Evolutionary conservation across 2,113 vertebrate genomes (phyloP).

Genomic region (Porphyrio hochstetteri): DNA sequence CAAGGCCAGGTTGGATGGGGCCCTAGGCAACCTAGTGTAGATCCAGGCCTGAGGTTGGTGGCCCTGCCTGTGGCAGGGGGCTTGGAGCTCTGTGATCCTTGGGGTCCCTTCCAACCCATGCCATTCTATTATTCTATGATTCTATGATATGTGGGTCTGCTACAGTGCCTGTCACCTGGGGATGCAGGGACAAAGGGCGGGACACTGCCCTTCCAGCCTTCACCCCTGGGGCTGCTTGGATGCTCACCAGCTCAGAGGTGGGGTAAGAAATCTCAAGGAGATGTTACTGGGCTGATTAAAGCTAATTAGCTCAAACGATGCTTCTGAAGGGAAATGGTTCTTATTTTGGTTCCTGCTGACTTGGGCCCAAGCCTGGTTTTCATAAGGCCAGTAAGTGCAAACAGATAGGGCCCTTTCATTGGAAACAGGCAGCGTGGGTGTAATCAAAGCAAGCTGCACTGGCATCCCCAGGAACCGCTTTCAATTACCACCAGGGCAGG

Average conservation of each 20-base stretch:
- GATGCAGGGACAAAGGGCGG: neutral
- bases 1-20: too few relatives aligned
- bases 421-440: constrained; percentile 72
- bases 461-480: constrained; percentile 72
- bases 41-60: too few relatives aligned
- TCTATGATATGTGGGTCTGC: accelerated
- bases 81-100: too few relatives aligned
- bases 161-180: neutral
- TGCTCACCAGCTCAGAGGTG: neutral
- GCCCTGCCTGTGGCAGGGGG: too few relatives aligned
- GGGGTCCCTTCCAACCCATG: too few relatives aligned
- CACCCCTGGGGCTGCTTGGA: neutral
- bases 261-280: constrained; percentile 47
- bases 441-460: constrained; percentile 78
- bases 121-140: too few relatives aligned
- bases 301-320: constrained; percentile 76
- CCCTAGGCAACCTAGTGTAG: too few relatives aligned
- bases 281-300: constrained; percentile 74
- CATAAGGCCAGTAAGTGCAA: constrained; percentile 77
- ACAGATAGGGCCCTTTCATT: constrained; percentile 73
- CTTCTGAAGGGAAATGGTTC: constrained; percentile 74
- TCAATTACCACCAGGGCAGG: constrained; percentile 75
- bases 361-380: constrained; percentile 78
- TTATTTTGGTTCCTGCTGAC: constrained; percentile 65
- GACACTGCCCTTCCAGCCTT: neutral